phyloP scores from a whole-genome alignment of 2,797 vertebrate genomes.

The Fratercula arctica region DNA sequence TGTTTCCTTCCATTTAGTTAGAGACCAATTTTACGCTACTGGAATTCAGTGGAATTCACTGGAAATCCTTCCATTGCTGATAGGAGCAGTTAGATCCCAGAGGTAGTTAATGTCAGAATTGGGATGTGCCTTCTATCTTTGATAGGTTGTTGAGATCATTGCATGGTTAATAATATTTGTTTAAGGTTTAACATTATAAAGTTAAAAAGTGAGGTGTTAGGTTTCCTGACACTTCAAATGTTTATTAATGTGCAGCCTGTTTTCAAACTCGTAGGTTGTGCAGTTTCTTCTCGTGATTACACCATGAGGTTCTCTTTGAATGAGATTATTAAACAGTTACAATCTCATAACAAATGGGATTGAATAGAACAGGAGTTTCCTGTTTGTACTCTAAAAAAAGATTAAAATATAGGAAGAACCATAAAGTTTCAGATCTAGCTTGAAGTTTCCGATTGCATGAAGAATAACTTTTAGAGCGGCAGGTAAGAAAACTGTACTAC shows the following conservation, averaged over 20 bases:
- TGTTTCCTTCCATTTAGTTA: neutral
- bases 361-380: neutral
- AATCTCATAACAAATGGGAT: neutral
- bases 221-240: neutral
- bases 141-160: neutral
- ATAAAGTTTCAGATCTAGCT: neutral
- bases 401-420: neutral
- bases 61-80: neutral
- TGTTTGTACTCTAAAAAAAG: neutral
- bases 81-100: neutral
- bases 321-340: neutral
- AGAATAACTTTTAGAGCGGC: neutral
- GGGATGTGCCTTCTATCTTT: neutral
- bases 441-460: neutral
- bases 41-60: neutral
- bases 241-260: neutral
- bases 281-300: neutral
- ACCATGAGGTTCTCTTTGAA: neutral
- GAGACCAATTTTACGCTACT: neutral
- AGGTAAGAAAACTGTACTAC: neutral
- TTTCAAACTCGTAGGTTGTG: neutral
- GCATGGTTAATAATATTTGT: neutral
- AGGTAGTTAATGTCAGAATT: neutral
- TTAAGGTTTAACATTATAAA: neutral
- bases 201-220: neutral